Percentiles rank a stretch among this genome's conserved stretches.
These are phyloP conservation scores for Sinocyclocheilus grahami DNA, from an alignment of 2,113 vertebrate species.

Conservation along the genomic window DNA sequence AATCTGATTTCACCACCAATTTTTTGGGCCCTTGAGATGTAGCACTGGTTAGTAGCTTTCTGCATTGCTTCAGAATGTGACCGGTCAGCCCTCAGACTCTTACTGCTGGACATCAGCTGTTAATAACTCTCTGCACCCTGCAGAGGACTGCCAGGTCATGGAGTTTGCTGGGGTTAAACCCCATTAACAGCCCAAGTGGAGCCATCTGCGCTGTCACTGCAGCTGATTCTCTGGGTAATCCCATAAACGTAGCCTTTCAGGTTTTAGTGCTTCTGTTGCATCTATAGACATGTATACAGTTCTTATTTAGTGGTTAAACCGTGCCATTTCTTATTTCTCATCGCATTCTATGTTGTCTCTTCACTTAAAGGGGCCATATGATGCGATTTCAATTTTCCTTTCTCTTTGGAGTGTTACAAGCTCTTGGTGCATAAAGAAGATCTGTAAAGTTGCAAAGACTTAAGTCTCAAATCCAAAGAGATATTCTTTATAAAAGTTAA, in stretches of 20 bases:
- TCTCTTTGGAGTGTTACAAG: no score
- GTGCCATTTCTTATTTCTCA: background rate
- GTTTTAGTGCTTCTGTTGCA: background rate
- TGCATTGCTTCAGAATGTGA: background rate
- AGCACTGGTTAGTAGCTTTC: background rate
- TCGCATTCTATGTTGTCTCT: no score
- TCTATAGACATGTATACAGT: background rate
- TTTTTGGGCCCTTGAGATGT: no score
- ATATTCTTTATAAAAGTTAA: no score
- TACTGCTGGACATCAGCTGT: constrained; percentile 35
- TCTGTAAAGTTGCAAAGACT: no score
- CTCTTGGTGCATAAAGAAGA: no score
- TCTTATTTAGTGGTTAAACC: background rate
- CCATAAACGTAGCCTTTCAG: background rate
- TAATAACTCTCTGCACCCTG: background rate
- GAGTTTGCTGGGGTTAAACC: constrained; percentile 38
- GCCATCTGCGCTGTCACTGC: constrained; percentile 28
- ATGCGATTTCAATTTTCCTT: no score
- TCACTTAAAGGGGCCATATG: no score
- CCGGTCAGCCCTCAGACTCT: background rate
- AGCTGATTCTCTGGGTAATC: background rate
- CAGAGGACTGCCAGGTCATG: constrained; percentile 8
- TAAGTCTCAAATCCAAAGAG: no score
- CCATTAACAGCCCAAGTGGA: constrained; percentile 35
- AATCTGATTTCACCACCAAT: no score